Conservation (phyloP, 2,797 vertebrate genomes). For the Hydrophis major region DNA sequence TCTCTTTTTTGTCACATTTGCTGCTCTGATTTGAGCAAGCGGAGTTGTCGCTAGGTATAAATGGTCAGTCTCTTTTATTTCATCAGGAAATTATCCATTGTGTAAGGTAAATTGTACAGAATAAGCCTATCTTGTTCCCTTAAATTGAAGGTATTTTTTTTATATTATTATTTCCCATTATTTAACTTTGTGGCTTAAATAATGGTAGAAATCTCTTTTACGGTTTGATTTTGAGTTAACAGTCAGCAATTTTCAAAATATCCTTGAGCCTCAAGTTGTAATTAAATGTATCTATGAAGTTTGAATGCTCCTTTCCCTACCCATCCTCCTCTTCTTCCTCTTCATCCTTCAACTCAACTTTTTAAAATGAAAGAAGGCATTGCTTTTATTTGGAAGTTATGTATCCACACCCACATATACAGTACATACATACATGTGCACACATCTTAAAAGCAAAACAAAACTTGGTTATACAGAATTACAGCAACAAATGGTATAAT, state of each 20-base stretch:
- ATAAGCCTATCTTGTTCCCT: background rate
- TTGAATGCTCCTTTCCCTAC: background rate
- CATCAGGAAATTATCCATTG: conserved; percentile 18
- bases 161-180: background rate
- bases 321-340: background rate
- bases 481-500: conserved; percentile 25
- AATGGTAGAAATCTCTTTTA: background rate
- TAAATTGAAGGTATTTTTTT: background rate
- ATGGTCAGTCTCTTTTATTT: conserved; percentile 22
- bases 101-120: conserved; percentile 7
- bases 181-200: background rate
- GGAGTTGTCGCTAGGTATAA: background rate
- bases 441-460: conserved; percentile 31
- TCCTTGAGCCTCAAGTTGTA: background rate
- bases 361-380: conserved; percentile 20
- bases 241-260: background rate
- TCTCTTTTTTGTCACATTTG: background rate
- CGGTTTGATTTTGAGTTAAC: background rate
- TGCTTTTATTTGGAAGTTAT: conserved; percentile 30
- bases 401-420: conserved; percentile 17
- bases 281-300: background rate
- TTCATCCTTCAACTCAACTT: background rate
- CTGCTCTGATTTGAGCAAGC: background rate
- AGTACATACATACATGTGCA: background rate
- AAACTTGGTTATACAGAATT: conserved; percentile 32